Percentiles rank a stretch among this genome's conserved stretches.
These are phyloP conservation scores for Oncorhynchus gorbuscha DNA, from an alignment of 2,113 vertebrate species.

Conservation along the genomic window DNA sequence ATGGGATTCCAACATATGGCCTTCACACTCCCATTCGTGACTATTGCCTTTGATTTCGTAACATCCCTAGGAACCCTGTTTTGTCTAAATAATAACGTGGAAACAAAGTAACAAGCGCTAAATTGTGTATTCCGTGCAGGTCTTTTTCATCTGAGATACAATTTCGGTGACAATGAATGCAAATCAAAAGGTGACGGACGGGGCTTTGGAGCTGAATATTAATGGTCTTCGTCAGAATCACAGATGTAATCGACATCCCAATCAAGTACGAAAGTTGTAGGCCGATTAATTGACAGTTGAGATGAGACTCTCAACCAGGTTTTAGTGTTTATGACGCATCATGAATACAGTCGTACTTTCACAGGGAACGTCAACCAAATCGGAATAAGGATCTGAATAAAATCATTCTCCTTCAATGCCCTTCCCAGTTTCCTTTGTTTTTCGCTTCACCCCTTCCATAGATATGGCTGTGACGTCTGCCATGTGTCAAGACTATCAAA, in stretches of 20 bases:
- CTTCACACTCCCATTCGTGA: too few species aligned
- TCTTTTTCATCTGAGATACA: too few species aligned
- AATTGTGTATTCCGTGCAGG: too few species aligned
- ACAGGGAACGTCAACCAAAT: not conserved
- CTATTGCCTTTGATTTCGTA: too few species aligned
- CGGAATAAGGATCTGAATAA: not conserved
- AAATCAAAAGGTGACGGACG: slow-evolving; percentile 45
- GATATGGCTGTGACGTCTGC: not conserved
- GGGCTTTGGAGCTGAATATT: slow-evolving; percentile 59
- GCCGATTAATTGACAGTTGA: slow-evolving; percentile 49
- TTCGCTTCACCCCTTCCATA: not conserved
- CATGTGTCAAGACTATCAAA: not conserved
- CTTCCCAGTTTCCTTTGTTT: not conserved
- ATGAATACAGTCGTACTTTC: not conserved
- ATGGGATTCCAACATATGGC: too few species aligned
- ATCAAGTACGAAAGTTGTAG: slow-evolving; percentile 62
- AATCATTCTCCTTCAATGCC: not conserved
- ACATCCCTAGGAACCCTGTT: too few species aligned
- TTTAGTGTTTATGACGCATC: slow-evolving; percentile 32
- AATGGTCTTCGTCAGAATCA: slow-evolving; percentile 33
- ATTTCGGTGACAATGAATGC: slow-evolving; percentile 6
- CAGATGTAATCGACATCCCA: slow-evolving; percentile 46
- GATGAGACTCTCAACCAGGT: slow-evolving; percentile 47
- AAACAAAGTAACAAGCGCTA: too few species aligned
- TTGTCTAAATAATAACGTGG: too few species aligned